Percentiles rank a stretch among this genome's conserved stretches.
Conservation (phyloP, 53 echinoderm and acorn worm genomes). For the Astropecten irregularis region DNA sequence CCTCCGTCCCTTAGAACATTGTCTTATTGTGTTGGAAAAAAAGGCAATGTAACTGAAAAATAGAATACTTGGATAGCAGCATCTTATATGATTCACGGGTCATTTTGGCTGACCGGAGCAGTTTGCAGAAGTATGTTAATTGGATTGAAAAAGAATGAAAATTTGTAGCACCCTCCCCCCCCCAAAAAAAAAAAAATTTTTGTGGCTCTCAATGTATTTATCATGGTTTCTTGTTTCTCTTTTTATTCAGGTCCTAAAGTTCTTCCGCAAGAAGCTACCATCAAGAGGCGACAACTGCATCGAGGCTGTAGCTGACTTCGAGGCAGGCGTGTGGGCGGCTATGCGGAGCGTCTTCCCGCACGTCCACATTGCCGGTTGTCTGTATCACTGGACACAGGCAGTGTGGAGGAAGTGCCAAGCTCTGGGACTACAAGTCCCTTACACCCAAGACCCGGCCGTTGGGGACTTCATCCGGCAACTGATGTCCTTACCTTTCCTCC, state of each 20-base stretch:
- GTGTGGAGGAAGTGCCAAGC: constrained; percentile 35
- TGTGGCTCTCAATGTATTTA: too few relatives aligned
- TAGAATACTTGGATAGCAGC: too few relatives aligned
- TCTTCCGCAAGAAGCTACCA: background rate
- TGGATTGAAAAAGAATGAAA: too few relatives aligned
- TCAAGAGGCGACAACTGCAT: background rate
- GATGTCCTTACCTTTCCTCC: constrained; percentile 11
- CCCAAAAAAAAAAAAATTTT: too few relatives aligned
- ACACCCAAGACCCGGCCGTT: background rate
- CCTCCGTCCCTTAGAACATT: too few relatives aligned
- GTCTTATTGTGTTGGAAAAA: too few relatives aligned
- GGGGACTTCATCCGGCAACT: background rate
- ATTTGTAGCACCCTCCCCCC: too few relatives aligned
- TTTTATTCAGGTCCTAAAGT: background rate
- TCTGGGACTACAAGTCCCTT: constrained; percentile 27
- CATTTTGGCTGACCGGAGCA: too few relatives aligned
- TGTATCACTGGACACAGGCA: constrained; percentile 44
- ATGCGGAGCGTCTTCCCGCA: constrained; percentile 2
- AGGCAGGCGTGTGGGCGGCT: constrained; percentile 45
- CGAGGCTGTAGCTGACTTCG: constrained; percentile 52
- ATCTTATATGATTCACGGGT: too few relatives aligned
- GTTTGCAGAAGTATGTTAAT: too few relatives aligned
- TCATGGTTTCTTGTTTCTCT: background rate
- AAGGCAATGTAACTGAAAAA: too few relatives aligned
- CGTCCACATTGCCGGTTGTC: constrained; percentile 15